Evolutionary conservation across 92 coral and sea anemone genomes (phyloP), one percentile per base, ranked within the genome.

Genomic region (Paramuricea clavata): DNA sequence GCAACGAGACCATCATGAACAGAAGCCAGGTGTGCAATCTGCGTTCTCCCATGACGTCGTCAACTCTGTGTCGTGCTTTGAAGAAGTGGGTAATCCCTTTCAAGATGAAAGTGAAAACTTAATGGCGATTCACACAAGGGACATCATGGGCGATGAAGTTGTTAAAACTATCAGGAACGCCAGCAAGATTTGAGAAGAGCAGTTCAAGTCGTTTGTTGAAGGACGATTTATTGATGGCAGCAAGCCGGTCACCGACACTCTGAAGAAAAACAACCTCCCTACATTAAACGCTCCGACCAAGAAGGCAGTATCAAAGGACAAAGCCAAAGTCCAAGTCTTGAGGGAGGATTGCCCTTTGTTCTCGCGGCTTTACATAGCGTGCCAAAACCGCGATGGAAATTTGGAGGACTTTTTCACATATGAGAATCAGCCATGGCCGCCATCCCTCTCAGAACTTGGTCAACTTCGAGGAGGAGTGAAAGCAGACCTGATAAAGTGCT

Each of bases 391-490:
- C 28, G 90, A 90, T 59, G 91, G 91, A 44, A 67, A 89, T 35
- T 70, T 83, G 39, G 79, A 87, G 42, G 84, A 92, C 73, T 92
- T 93, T 70, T 93, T 86, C 59, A 71, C 25, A 36, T 91, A 74
- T 39, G 93, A 91, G 54, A 91, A 91, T 47, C 94, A 91, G 52
- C 65, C 92, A 21, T 67, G 75, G 71, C 91, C 89, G 22, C 93
- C 93, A 62, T 85, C 93, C 17, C 83, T 91, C 32, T 81, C 93
- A 31, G 88, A 86, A 42, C 42, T 22, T 34, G 91, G 89, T 34
- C 33, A 89, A 21, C 69, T 88, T 13, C 76, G 92, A 28, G 80
- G 47, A 10, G 89, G 92, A 6, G 83, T 87, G 69, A 91, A 91
- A 59, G 76, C 93, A 26, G 90, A 89, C 36, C 88, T 89, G 21